Evolutionary conservation across 2,888 invertebrate species (phyloP).

Genomic region (Tillus elongatus): DNA sequence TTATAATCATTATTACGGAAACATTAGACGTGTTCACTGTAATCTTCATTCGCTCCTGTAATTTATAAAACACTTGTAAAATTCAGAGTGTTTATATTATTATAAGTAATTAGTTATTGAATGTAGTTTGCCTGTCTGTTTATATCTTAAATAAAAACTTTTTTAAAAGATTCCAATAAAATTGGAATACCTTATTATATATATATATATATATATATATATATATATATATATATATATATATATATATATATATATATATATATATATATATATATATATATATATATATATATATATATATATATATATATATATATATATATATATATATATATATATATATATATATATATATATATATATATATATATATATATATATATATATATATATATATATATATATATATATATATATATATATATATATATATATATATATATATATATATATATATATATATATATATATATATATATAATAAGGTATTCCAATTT

Average conservation of each 20-base stretch:
- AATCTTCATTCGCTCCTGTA: no score
- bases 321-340: conserved; percentile 1
- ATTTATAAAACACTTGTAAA: no score
- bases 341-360: conserved; percentile 7
- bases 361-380: conserved; percentile 5
- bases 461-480: conserved; percentile 8
- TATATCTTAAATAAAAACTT: no score
- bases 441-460: conserved; percentile 9
- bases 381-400: conserved; percentile 8
- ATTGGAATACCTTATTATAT: background rate
- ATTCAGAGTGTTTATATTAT: no score
- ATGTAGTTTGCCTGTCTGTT: no score
- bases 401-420: conserved; percentile 9
- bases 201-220: conserved; percentile 6
- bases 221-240: conserved; percentile 10
- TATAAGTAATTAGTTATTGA: no score
- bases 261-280: conserved; percentile 10
- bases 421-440: conserved; percentile 9
- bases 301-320: conserved; percentile 10
- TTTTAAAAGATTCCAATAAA: no score
- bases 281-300: conserved; percentile 6
- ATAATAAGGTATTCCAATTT: background rate
- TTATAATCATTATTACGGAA: no score
- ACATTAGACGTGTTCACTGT: no score
- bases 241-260: conserved; percentile 4